Percentiles rank a stretch among this genome's conserved stretches.
phyloP scores from a whole-genome alignment of 2,113 vertebrate species.

The Probosciger aterrimus region DNA sequence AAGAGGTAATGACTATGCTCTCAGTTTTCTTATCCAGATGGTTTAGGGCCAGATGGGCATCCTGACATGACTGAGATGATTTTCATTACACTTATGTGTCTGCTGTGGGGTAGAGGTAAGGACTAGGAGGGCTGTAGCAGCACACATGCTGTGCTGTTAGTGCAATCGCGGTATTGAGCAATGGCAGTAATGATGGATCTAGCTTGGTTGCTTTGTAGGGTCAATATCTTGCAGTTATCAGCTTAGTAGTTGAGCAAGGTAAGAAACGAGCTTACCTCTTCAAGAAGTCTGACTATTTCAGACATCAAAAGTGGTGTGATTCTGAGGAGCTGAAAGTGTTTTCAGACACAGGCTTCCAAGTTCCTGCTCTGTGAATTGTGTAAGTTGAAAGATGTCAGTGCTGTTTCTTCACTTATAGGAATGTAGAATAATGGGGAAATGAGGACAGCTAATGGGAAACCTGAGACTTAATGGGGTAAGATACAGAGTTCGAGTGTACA shows the following conservation, averaged over 20 bases:
- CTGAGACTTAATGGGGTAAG: background rate
- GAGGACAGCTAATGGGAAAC: background rate
- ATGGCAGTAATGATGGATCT: background rate
- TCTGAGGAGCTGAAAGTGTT: background rate
- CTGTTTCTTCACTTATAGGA: background rate
- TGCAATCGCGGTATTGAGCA: background rate
- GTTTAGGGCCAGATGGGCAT: background rate
- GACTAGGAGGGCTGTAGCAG: background rate
- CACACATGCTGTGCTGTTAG: background rate
- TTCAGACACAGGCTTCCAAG: background rate
- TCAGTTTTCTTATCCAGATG: background rate
- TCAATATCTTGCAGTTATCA: constrained; percentile 12
- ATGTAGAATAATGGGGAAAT: background rate
- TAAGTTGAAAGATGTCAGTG: background rate
- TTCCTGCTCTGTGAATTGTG: background rate
- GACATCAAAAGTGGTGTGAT: background rate
- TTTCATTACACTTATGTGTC: background rate
- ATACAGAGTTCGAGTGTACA: background rate
- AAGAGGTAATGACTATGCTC: background rate
- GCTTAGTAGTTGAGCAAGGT: background rate
- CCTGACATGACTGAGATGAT: background rate
- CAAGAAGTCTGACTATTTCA: background rate
- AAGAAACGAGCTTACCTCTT: background rate
- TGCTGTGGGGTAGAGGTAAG: background rate
- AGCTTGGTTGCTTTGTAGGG: background rate